Base-by-base conservation (phyloP, 2,113 vertebrate genomes). In the Haliaeetus leucogaster region DNA sequence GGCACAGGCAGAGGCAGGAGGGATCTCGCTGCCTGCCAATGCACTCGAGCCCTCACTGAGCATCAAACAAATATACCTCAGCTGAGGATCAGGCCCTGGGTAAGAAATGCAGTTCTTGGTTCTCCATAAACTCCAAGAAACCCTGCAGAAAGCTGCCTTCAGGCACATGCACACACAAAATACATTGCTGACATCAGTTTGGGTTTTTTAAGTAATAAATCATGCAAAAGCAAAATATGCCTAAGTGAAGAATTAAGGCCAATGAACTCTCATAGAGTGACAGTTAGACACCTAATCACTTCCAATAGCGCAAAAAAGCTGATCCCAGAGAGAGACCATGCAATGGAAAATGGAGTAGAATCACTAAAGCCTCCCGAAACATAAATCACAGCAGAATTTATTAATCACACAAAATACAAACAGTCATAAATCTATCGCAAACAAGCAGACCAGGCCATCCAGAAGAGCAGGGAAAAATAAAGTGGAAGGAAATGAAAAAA, bases 351-450 rank as follows among this genome's bases (percentile, higher is more conserved):
- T 73, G 91, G 89, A 95, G 78, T 48, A 38, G 89, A 77, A 90
- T 73, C 91, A 10, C 45, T 15, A 79, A 90, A 88, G 34, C 67
- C 27, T 80, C 79, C 58, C 1, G 0, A 45, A 52, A 65, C 82
- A 95, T 89, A 90, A 86, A 81, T 95, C 95, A 85, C 66, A 32
- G 74, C 27, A 42, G 91, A 82, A 92, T 92, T 95, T 86, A 83
- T 90, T 86, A 82, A 89, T 92, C 86, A 72, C 79, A 72, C 36
- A 45, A 81, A 90, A 96, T 79, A 90, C 58, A 88, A 95, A 92
- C 82, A 82, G 47, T 26, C 94, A 95, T 93, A 96, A 90, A 94
- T 82, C 92, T 80, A 21, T 50, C 1, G 1, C 42, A 89, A 92
- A 72, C 61, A 67, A 93, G 72, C 25, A 84, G 82, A 18, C 47